A percentile compares a stretch with the other conserved stretches of the same genome.
These are phyloP conservation scores for Picus viridis DNA, from an alignment of 2,797 vertebrate genomes.

Conservation along the genomic window DNA sequence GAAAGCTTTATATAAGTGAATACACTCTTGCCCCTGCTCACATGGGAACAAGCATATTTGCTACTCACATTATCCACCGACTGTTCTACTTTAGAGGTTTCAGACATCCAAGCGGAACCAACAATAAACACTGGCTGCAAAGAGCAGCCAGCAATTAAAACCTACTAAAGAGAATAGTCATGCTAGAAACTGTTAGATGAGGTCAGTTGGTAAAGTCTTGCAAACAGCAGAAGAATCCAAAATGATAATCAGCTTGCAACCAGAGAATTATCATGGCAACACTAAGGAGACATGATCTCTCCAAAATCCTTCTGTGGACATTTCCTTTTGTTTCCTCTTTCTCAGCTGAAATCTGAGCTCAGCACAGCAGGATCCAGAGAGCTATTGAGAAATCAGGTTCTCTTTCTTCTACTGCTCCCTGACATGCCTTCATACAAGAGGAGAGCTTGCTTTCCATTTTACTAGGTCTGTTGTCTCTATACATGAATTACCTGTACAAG, in stretches of 20 bases:
- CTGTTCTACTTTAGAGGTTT: not conserved
- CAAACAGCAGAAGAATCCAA: not conserved
- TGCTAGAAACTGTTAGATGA: not conserved
- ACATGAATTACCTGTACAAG: no score
- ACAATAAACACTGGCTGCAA: not conserved
- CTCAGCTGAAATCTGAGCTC: not conserved
- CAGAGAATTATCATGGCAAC: not conserved
- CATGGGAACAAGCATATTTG: not conserved
- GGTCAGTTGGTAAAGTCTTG: not conserved
- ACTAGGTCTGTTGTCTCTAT: no score
- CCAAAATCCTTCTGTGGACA: not conserved
- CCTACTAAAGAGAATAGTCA: not conserved
- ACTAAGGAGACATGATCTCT: not conserved
- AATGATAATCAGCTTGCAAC: not conserved
- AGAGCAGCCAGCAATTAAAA: not conserved
- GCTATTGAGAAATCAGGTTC: no score
- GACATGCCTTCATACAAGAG: no score
- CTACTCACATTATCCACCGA: not conserved
- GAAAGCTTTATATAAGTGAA: not conserved
- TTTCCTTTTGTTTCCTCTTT: not conserved
- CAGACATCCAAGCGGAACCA: not conserved
- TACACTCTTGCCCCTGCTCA: not conserved
- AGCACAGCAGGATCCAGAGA: no score
- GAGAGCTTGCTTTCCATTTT: no score
- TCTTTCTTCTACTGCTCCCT: no score